Percentiles rank a stretch among this genome's conserved stretches.
Evolutionary conservation across 2,888 invertebrate species (phyloP).

Genomic region (Troilus luridus): DNA sequence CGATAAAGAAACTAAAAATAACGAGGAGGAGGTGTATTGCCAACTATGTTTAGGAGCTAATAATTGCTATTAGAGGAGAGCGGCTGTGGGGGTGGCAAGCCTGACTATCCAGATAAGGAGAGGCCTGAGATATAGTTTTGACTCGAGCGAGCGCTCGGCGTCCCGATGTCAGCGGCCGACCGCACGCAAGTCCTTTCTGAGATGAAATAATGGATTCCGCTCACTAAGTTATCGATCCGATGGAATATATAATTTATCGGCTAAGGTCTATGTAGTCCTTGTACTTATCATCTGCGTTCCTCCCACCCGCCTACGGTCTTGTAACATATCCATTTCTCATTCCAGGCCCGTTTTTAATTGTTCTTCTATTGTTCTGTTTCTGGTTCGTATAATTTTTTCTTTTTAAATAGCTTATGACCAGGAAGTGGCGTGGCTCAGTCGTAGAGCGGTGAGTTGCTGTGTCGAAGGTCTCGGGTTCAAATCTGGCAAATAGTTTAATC

Average conservation of each 20-base stretch:
- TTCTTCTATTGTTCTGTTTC: not conserved
- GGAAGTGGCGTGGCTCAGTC: too few relatives aligned
- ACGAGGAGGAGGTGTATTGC: not conserved
- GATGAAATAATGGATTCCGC: conserved; percentile 41
- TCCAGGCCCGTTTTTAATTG: not conserved
- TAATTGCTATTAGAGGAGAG: conserved; percentile 9
- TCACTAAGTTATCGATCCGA: conserved; percentile 30
- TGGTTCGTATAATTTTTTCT: not conserved
- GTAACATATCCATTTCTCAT: not conserved
- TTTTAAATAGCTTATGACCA: not conserved
- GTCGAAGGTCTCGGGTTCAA: too few relatives aligned
- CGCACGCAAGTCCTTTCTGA: conserved; percentile 45
- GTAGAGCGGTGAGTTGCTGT: too few relatives aligned
- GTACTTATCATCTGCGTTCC: not conserved
- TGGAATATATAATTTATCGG: conserved; percentile 35
- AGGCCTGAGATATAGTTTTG: conserved; percentile 32
- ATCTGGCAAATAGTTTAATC: too few relatives aligned
- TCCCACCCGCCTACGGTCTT: conserved; percentile 6
- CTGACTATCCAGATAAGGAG: not conserved
- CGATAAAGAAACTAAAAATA: not conserved
- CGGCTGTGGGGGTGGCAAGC: not conserved
- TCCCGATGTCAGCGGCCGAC: conserved; percentile 7
- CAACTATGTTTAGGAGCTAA: not conserved
- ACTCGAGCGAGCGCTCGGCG: not conserved
- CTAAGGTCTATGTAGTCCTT: not conserved